A percentile compares a stretch with the other conserved stretches of the same genome.
These are phyloP conservation scores for Troides oblongomaculatus DNA, from an alignment of 2,888 invertebrate species.

Conservation along the genomic window DNA sequence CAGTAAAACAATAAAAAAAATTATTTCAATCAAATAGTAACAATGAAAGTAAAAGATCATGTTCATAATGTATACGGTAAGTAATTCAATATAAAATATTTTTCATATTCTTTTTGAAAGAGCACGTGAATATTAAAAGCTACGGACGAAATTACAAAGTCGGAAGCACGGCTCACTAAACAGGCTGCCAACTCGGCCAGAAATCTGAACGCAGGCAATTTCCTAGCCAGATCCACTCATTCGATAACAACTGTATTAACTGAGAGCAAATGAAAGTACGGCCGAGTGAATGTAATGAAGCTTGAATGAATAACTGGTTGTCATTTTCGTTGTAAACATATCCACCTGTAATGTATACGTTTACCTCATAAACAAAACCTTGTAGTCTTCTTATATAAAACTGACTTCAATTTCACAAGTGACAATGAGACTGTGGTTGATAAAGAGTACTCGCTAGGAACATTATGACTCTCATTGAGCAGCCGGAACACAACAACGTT, in stretches of 20 bases:
- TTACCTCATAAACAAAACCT: background rate
- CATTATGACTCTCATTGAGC: too few species aligned
- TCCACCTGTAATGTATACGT: slow-evolving; percentile 10
- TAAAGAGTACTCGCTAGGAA: too few species aligned
- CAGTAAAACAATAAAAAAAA: too few species aligned
- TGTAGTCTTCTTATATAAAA: background rate
- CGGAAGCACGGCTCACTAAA: slow-evolving; percentile 25
- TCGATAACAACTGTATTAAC: slow-evolving; percentile 50
- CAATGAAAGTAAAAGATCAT: too few species aligned
- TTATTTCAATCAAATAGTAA: too few species aligned
- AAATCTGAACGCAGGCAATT: slow-evolving; percentile 66
- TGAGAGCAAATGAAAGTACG: slow-evolving; percentile 51
- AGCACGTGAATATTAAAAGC: background rate
- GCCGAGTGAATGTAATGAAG: slow-evolving; percentile 61
- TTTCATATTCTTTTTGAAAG: background rate
- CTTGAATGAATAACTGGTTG: slow-evolving; percentile 56
- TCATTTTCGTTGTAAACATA: slow-evolving; percentile 29
- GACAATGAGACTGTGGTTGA: too few species aligned
- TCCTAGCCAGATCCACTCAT: slow-evolving; percentile 62
- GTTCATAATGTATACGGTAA: background rate
- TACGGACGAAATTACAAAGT: slow-evolving; percentile 24
- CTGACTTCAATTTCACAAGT: background rate
- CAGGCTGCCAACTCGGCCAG: slow-evolving; percentile 27
- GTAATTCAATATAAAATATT: background rate
- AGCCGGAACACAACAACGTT: too few species aligned